Conservation (phyloP, 2,113 vertebrate species). For the Kobus ellipsiprymnus region DNA sequence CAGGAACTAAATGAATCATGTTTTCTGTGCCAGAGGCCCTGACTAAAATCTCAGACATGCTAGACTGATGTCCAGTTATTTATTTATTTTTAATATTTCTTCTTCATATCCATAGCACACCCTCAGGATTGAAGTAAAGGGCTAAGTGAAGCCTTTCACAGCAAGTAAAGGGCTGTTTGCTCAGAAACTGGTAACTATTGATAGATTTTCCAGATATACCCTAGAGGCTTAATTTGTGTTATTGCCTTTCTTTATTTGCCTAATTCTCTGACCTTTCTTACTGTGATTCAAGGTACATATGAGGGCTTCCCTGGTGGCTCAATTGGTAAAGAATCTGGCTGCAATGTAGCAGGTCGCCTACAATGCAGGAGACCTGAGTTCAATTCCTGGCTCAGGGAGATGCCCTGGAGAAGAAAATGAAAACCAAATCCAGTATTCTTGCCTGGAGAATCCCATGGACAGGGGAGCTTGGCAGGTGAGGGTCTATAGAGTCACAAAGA, state of each 20-base stretch:
- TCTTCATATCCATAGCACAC: neutral
- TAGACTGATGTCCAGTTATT: neutral
- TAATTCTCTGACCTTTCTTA: neutral
- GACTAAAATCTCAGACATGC: neutral
- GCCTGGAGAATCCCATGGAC: neutral
- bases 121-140: neutral
- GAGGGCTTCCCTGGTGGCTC: neutral
- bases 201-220: neutral
- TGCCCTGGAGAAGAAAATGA: neutral
- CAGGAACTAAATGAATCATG: neutral
- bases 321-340: neutral
- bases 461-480: neutral
- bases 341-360: neutral
- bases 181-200: neutral
- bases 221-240: neutral
- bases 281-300: neutral
- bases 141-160: neutral
- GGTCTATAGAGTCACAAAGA: neutral
- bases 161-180: neutral
- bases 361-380: neutral
- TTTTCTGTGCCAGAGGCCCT: accelerated
- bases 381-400: neutral
- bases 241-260: neutral
- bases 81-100: neutral
- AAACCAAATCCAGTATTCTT: neutral